Evolutionary conservation across 2,888 invertebrate genomes (phyloP), one percentile per base, ranked within the genome.

Genomic region (Catocala fraxini): DNA sequence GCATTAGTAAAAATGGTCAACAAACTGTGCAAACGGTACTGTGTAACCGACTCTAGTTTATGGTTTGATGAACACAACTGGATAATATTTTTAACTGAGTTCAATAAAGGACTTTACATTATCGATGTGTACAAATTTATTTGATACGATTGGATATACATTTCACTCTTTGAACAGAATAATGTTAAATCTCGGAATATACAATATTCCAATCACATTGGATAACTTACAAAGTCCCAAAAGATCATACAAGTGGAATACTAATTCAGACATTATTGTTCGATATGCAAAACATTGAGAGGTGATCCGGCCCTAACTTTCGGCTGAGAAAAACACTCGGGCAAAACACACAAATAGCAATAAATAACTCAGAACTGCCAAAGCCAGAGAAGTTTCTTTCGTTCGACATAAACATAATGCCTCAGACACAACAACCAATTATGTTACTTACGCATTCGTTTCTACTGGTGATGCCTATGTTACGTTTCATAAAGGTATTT

Each of bases 301-400:
- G 63, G 64, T 65, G 55, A 74, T 63, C 70, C 51, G 59, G 65
- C 47, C 57, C 56, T 65, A 52, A 64, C 53, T 43, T 66, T 65
- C 33, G 41, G 42, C 39, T 64, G 49, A 63, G 52, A 70, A 75
- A 73, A 77, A 72, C 68, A 62, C 52, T 68, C 54, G 43, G 45
- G 63, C 55, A 62, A 66, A 68, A 75, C 63, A 71, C 63, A 76
- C 71, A 75, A 77, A 77, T 60, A 69, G 69, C 55, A 60, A 69
- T 78, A 78, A 78, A 78, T 73, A 68, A 77, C 69, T 75, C 65
- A 34, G 45, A 71, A 71, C 71, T 75, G 77, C 70, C 73, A 76
- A 70, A 68, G 68, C 59, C 45, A 15, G 59, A 55, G 62, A 49
- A 51, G 55, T 72, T 76, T 72, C 72, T 66, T 74, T 73, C 55